Conservation (phyloP, 2,888 invertebrate species). For the Tigriopus californicus region DNA sequence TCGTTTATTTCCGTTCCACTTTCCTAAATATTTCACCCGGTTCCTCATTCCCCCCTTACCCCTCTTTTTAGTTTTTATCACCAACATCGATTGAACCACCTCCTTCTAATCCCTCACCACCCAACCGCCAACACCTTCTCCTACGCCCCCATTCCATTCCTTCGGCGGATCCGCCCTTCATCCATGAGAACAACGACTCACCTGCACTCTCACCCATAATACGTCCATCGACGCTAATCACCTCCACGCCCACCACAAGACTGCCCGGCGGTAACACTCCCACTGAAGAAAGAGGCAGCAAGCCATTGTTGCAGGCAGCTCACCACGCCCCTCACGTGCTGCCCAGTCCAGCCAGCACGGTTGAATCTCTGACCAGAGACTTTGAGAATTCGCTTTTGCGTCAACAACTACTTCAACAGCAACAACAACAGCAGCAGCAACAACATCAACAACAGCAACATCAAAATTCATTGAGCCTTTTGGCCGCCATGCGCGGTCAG, state of each 20-base stretch:
- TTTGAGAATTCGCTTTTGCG: conserved; percentile 51
- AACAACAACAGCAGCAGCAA: neutral
- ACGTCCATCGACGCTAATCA: too few species aligned
- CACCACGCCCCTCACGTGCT: conserved; percentile 28
- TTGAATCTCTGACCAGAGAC: conserved; percentile 56
- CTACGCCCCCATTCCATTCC: too few species aligned
- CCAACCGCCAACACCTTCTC: too few species aligned
- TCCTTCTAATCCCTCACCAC: too few species aligned
- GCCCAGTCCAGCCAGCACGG: conserved; percentile 56
- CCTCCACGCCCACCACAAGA: too few species aligned
- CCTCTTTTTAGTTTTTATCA: too few species aligned
- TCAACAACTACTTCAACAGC: neutral
- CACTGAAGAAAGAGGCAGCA: neutral
- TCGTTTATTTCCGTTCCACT: neutral
- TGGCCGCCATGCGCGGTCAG: conserved; percentile 41
- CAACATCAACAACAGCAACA: neutral
- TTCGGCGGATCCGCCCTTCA: too few species aligned
- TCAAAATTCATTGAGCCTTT: conserved; percentile 33
- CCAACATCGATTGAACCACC: too few species aligned
- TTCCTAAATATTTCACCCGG: neutral
- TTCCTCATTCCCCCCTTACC: neutral
- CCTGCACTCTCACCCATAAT: too few species aligned
- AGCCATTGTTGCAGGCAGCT: neutral
- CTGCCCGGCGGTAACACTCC: too few species aligned
- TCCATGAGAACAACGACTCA: too few species aligned